Evolutionary conservation across 1,140 invertebrate species (phyloP), one percentile per base, ranked within the genome.

Genomic region (Zophobas atratus): DNA sequence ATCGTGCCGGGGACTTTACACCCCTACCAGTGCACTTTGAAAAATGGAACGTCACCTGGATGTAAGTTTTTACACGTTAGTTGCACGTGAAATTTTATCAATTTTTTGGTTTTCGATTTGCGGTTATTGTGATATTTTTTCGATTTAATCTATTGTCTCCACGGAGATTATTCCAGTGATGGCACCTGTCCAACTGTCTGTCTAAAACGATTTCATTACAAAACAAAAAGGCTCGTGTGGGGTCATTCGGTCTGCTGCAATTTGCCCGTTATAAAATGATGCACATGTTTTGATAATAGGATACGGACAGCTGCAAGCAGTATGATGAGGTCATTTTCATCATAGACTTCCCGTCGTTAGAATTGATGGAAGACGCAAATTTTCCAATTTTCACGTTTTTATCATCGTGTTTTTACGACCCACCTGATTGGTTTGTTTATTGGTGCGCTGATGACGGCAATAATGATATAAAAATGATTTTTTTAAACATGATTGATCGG

Each of bases 1-100:
- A 89, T 94, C 78, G 90, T 92, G 82, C 93, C 93, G 6, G 93
- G 93, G 78, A 92, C 92, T 83, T 92, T 94, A 86, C 92, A 94
- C 82, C 94, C 94, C 34, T 95, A 94, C 85, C 90, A 93, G 85
- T 93, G 93, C 84, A 93, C 94, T 0, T 89, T 93, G 81, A 93
- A 92, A 86, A 93, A 94, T 86, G 93, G 93, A 82, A 93, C 93
- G 78, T 92, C 92, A 80, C 94, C 94, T 79, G 94, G 93, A 88
- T 95, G 94, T 95, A 90, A 95, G 94, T 94, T 86, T 82, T 82
- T 84, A 80, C 75, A 77, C 20, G 20, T 20, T 20, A 20, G 20
- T 20, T 20, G 20, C 20, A 20, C 20, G 20, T 20, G 20, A 20
- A 20, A 20, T 20, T 20, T 20, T 20, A 20, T 20, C 20, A 20